phyloP scores from a whole-genome alignment of 2,113 vertebrate genomes.

The Cyprinus carpio region DNA sequence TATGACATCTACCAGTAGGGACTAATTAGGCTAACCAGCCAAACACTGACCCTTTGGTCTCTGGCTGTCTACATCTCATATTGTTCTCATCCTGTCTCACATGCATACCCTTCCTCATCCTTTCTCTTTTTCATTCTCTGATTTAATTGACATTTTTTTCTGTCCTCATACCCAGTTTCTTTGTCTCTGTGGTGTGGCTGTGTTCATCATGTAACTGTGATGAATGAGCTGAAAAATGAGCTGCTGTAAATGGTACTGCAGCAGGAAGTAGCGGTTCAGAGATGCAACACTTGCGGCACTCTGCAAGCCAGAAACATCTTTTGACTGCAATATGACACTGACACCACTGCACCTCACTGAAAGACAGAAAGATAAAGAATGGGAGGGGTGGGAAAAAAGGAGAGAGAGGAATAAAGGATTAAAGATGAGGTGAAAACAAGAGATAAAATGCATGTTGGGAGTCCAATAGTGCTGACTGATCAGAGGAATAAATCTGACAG shows the following conservation, averaged over 20 bases:
- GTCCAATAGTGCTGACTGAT: conserved; percentile 43
- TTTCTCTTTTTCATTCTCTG: not conserved
- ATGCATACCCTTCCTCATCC: not conserved
- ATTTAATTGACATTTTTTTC: too few relatives aligned
- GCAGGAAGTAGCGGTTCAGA: conserved; percentile 34
- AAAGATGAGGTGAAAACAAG: not conserved
- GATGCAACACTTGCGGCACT: conserved; percentile 14
- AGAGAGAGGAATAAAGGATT: conserved; percentile 17
- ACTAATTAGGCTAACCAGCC: conserved; percentile 9
- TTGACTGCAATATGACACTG: conserved; percentile 23
- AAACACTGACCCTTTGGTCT: conserved; percentile 1
- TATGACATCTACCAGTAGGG: not conserved
- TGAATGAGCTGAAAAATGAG: conserved; percentile 53
- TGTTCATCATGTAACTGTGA: conserved; percentile 35
- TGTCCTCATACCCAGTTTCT: too few relatives aligned
- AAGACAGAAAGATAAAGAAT: conserved; percentile 7
- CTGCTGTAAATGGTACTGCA: conserved; percentile 46
- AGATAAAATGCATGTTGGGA: conserved; percentile 9
- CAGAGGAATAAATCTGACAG: conserved; percentile 38
- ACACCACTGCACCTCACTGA: conserved; percentile 24
- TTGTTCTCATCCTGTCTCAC: not conserved
- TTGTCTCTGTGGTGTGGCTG: not conserved
- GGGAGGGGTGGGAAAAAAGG: conserved; percentile 24
- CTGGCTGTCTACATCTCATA: not conserved
- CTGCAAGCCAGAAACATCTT: conserved; percentile 13